Evolutionary conservation across 2,888 invertebrate genomes (phyloP).

Genomic region (Cantharis nigra): DNA sequence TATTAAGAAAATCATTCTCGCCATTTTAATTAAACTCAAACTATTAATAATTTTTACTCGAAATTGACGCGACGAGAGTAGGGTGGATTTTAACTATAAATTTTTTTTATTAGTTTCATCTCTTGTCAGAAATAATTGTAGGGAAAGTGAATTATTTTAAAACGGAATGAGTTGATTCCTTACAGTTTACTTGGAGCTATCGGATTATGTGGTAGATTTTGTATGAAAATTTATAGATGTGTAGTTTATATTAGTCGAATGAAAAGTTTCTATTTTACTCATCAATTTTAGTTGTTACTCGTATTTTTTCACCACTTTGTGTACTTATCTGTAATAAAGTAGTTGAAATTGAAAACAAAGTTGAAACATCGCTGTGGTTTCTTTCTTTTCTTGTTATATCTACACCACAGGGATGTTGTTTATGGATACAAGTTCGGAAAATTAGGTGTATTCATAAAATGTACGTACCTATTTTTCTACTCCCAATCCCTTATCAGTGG

Average conservation of each 20-base stretch:
- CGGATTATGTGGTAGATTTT: neutral
- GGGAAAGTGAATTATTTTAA: neutral
- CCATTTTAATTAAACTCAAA: neutral
- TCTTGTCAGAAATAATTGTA: neutral
- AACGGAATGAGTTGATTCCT: neutral
- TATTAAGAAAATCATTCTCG: conserved; percentile 12
- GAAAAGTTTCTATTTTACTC: neutral
- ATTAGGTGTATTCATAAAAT: conserved; percentile 19
- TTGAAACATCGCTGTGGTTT: conserved; percentile 2
- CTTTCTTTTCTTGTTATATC: neutral
- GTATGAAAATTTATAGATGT: neutral
- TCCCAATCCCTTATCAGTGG: conserved; percentile 9
- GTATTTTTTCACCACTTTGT: conserved; percentile 19
- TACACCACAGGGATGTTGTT: conserved; percentile 8
- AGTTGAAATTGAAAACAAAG: conserved; percentile 12
- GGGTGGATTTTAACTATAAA: neutral
- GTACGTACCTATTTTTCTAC: conserved; percentile 31
- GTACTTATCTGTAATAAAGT: conserved; percentile 27
- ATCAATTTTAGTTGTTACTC: neutral
- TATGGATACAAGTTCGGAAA: conserved; percentile 10
- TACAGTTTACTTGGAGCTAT: neutral
- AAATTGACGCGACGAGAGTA: neutral
- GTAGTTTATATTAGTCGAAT: neutral
- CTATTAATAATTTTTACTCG: neutral
- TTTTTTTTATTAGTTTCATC: neutral